Base-by-base conservation (phyloP, 92 coral and sea anemone genomes). In the Chrysogorgia sp. region DNA sequence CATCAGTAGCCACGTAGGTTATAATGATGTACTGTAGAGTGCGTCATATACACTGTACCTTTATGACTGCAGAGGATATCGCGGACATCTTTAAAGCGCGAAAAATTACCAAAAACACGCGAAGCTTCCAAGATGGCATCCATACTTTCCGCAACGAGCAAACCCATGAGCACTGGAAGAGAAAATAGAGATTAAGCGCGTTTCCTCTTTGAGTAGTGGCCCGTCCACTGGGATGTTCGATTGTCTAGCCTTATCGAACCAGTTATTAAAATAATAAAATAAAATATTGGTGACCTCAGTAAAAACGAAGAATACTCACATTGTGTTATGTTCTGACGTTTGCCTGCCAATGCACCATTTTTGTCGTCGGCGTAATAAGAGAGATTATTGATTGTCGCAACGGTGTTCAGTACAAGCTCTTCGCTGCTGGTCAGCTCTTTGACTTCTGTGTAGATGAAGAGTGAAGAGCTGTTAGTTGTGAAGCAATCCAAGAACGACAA, bases 101-200 rank as follows among this genome's bases (percentile, higher is more conserved):
- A 89, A 43, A 94, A 86, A 81, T 94, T 94, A 17, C 98, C 98
- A 81, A 94, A 94, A 49, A 94, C 98, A 43, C 98, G 89, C 34
- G 83, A 82, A 20, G 94, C 97, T 67, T 94, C 98, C 48, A 94
- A 92, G 92, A 94, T 94, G 2, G 98, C 98, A 63, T 94, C 98
- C 98, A 94, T 94, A 59, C 92, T 94, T 28, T 94, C 98, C 26
- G 98, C 96, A 80, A 94, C 84, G 49, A 94, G 40, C 20, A 94
- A 58, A 7, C 96, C 86, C 71, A 94, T 76, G 58, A 94, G 86
- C 71, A 93, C 98, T 93, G 81, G n/a, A 71, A 77, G 23, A 48
- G 15, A 15, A 47, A 47, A 47, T 12, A 2, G 2, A 7, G 15
- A 47, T 6, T 47, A n/a, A 7, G 2, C 10, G 40, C 2, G 19